phyloP scores from a whole-genome alignment of 2,113 vertebrate species.

The Serinus canaria region DNA sequence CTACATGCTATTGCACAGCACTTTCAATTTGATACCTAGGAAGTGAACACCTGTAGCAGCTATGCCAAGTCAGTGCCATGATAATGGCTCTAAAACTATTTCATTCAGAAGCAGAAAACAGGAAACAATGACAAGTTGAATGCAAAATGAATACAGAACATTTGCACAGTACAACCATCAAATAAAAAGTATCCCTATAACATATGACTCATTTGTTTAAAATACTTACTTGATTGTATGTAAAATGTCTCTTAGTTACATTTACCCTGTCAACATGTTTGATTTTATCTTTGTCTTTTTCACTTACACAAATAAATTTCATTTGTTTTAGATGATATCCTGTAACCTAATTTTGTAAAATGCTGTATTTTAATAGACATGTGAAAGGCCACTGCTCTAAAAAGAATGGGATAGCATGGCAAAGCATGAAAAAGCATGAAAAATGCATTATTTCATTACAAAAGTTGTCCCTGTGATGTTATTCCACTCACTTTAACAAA shows the following conservation, averaged over 20 bases:
- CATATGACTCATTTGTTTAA: neutral
- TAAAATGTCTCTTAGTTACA: neutral
- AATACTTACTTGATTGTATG: neutral
- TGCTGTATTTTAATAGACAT: neutral
- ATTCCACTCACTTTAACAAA: neutral
- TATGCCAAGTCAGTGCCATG: conserved; percentile 17
- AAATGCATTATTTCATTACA: neutral
- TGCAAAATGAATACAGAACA: conserved; percentile 9
- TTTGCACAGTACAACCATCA: neutral
- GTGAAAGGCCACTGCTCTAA: neutral
- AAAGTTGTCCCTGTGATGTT: neutral
- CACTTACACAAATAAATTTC: neutral
- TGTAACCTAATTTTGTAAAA: conserved; percentile 18
- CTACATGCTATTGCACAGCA: neutral
- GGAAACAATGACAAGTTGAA: neutral
- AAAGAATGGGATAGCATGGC: neutral
- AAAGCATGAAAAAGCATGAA: too few relatives aligned
- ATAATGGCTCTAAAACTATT: conserved; percentile 37
- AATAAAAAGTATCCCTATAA: neutral
- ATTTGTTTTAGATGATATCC: neutral
- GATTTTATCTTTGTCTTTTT: neutral
- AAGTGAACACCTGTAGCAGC: neutral
- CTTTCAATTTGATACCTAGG: conserved; percentile 39
- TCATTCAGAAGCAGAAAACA: conserved; percentile 21
- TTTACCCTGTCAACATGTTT: neutral